Evolutionary conservation across 1,140 invertebrate species (phyloP), one percentile per base, ranked within the genome.

Genomic region (Cherax quadricarinatus): DNA sequence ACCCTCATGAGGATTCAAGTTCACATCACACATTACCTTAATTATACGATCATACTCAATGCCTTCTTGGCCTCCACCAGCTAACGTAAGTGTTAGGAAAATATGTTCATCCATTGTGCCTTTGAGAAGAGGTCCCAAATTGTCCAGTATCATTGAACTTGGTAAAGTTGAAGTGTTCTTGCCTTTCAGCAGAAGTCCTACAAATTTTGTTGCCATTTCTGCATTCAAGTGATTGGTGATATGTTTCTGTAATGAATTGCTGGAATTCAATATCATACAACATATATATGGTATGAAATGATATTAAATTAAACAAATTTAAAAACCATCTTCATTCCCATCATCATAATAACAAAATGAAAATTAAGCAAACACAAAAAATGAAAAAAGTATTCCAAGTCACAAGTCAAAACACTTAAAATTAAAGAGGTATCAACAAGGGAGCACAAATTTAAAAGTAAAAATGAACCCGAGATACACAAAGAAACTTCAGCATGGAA

Each of bases 1-100:
- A 41, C 30, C 30, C 30, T 41, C 30, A 41, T 41, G 30, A 41
- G 30, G 30, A 41, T 41, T 41, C 30, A 41, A 41, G 30, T 41
- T 41, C 30, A 41, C 30, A 41, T 41, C 30, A 41, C 2, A 41
- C 30, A 41, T 16, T 90, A 90, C 88, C 82, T 90, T 90, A 30
- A 90, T 41, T 60, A 90, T 75, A 53, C 9, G 41, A 60, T 90
- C 66, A 79, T 49, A 57, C 9, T 84, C 81, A 5, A 90, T 66
- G 5, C 88, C 88, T 24, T 51, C 88, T 49, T 90, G 80, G 18
- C 70, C 88, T 30, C 88, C 88, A 62, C 88, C 88, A 16, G 88
- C 88, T 57, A 90, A 81, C 4, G 88, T 90, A 49, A 84, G 66
- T 51, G 88, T 90, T 6, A 90, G 49, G 30, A 84, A 90, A 21